These are phyloP conservation scores for Liopterus haemorrhoidalis DNA, from an alignment of 2,888 invertebrate genomes.

Conservation along the genomic window DNA sequence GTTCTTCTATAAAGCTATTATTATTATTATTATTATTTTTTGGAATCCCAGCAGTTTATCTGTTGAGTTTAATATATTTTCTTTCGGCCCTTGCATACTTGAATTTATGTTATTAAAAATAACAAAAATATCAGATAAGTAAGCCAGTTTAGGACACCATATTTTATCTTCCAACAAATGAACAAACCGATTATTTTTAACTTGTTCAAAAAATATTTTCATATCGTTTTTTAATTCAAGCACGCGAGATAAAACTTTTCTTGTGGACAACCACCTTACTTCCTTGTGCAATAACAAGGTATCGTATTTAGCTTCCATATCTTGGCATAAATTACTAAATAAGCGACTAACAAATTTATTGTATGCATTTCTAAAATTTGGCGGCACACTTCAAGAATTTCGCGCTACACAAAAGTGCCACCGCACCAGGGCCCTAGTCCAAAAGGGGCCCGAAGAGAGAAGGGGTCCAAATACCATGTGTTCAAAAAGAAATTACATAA, in stretches of 20 bases:
- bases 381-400: no score
- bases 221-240: slow-evolving; percentile 27
- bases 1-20: slow-evolving; percentile 23
- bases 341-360: no score
- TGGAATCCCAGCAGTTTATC: slow-evolving; percentile 21
- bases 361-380: no score
- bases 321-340: slow-evolving; percentile 27
- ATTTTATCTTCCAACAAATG: slow-evolving; percentile 13
- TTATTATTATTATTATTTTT: slow-evolving; percentile 26
- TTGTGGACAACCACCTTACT: slow-evolving; percentile 28
- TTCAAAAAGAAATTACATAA: no score
- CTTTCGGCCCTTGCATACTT: slow-evolving; percentile 19
- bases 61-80: slow-evolving; percentile 24
- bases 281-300: slow-evolving; percentile 30
- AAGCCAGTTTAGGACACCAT: slow-evolving; percentile 14
- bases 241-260: slow-evolving; percentile 27
- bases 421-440: no score
- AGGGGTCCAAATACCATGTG: no score
- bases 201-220: slow-evolving; percentile 22
- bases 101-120: slow-evolving; percentile 23
- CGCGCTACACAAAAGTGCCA: no score
- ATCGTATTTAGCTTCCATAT: slow-evolving; percentile 30
- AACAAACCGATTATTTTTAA: slow-evolving; percentile 23
- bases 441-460: no score
- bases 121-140: slow-evolving; percentile 20